phyloP scores from a whole-genome alignment of 2,888 invertebrate genomes.

The Achlya flavicornis region DNA sequence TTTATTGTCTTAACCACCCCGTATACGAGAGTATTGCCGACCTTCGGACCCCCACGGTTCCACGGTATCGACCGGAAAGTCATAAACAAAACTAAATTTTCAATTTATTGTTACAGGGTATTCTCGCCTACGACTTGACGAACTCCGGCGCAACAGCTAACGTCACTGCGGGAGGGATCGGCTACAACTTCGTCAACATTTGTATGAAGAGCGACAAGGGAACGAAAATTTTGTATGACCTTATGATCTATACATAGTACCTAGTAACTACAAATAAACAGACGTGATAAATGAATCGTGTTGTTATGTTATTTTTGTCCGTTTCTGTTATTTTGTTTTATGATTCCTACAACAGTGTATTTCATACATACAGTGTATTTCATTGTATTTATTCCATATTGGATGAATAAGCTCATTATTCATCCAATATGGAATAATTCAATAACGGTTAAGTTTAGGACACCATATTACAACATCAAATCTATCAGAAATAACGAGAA shows the following conservation, averaged over 20 bases:
- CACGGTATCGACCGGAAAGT: too few relatives aligned
- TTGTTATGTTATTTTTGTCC: background rate
- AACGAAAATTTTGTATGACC: constrained; percentile 12
- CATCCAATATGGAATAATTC: too few relatives aligned
- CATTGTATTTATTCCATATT: too few relatives aligned
- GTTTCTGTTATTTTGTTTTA: background rate
- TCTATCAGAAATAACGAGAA: too few relatives aligned
- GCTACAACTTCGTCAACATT: constrained; percentile 56
- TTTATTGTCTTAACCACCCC: too few relatives aligned
- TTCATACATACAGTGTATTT: too few relatives aligned
- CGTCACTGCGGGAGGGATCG: constrained; percentile 64
- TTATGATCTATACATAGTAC: background rate
- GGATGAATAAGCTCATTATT: too few relatives aligned
- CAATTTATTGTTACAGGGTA: constrained; percentile 47
- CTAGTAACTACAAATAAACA: background rate
- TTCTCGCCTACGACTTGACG: constrained; percentile 51
- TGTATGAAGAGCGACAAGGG: constrained; percentile 67
- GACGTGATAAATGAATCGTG: background rate
- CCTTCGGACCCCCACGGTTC: too few relatives aligned
- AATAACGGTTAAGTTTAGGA: too few relatives aligned
- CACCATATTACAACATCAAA: too few relatives aligned
- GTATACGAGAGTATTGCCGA: too few relatives aligned
- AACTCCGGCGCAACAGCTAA: constrained; percentile 56
- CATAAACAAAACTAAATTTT: background rate
- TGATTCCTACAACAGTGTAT: too few relatives aligned